Evolutionary conservation across 1,140 invertebrate genomes (phyloP).

Genomic region (Papilio machaon): DNA sequence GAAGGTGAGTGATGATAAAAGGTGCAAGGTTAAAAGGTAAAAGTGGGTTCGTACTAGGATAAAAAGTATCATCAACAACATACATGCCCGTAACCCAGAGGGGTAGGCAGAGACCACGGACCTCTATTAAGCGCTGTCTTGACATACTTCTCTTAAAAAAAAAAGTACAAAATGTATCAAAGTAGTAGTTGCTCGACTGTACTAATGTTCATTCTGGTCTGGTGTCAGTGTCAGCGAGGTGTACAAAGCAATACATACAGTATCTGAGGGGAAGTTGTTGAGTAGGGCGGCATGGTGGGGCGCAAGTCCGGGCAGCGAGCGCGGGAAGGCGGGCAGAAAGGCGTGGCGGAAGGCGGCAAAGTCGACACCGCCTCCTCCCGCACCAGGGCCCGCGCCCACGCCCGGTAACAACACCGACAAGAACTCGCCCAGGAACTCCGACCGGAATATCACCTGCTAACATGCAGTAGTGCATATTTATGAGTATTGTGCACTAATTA

Average conservation of each 20-base stretch:
- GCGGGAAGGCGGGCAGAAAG: constrained; percentile 90
- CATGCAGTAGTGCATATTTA: too few relatives aligned
- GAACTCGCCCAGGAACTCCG: constrained; percentile 86
- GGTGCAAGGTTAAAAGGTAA: neutral
- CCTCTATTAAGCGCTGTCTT: neutral
- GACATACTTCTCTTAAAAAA: neutral
- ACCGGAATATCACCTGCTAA: constrained; percentile 85
- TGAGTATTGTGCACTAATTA: too few relatives aligned
- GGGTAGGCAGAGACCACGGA: too few relatives aligned
- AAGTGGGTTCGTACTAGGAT: too few relatives aligned
- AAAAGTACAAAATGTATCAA: too few relatives aligned
- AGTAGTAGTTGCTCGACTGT: neutral
- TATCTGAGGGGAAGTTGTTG: constrained; percentile 86
- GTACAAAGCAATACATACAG: constrained; percentile 82
- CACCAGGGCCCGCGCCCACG: constrained; percentile 85
- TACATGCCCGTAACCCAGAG: too few relatives aligned
- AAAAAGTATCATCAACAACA: too few relatives aligned
- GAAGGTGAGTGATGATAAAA: too few relatives aligned
- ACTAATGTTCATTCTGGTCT: too few relatives aligned
- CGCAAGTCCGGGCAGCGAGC: constrained; percentile 84
- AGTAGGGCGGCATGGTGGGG: constrained; percentile 85
- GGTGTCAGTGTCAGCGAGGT: too few relatives aligned
- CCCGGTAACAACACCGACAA: constrained; percentile 87
- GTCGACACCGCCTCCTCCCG: constrained; percentile 91
- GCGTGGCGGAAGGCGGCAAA: constrained; percentile 88